These are phyloP conservation scores for Oceanodroma leucorhoa DNA, from an alignment of 2,797 vertebrate genomes.

Conservation along the genomic window DNA sequence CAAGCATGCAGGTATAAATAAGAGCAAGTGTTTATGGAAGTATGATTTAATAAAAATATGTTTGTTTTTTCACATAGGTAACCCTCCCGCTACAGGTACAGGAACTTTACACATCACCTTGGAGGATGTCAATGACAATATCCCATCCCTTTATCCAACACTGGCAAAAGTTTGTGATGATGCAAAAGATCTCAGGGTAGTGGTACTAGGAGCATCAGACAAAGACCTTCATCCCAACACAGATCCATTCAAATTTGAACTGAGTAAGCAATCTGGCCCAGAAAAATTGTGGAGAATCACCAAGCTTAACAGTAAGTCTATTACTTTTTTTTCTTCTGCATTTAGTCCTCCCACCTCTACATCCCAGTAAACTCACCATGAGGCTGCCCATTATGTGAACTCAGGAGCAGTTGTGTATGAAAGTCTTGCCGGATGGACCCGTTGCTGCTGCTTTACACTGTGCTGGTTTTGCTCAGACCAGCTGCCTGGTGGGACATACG, in stretches of 20 bases:
- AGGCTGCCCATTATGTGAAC: not conserved
- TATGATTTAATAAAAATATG: not conserved
- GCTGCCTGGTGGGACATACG: not conserved
- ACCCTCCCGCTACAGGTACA: constrained; percentile 90
- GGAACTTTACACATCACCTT: constrained; percentile 89
- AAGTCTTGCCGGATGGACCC: not conserved
- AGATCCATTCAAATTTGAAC: constrained; percentile 92
- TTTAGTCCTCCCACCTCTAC: not conserved
- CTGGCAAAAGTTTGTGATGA: constrained; percentile 91
- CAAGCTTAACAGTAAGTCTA: constrained; percentile 90
- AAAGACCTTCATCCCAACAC: constrained; percentile 91
- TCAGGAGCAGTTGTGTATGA: not conserved
- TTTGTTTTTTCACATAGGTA: constrained; percentile 73
- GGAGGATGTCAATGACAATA: constrained; percentile 93
- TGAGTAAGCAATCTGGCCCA: constrained; percentile 87
- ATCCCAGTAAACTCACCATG: accelerated
- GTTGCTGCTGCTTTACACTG: not conserved
- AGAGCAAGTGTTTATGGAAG: not conserved
- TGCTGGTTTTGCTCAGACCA: not conserved
- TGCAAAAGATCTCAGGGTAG: constrained; percentile 86
- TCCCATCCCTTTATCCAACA: constrained; percentile 87
- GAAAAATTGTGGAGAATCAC: constrained; percentile 94
- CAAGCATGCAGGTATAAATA: not conserved
- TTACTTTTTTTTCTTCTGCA: not conserved
- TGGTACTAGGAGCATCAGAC: constrained; percentile 87